These are phyloP conservation scores for Apamea sordens DNA, from an alignment of 2,888 invertebrate species.

Conservation along the genomic window DNA sequence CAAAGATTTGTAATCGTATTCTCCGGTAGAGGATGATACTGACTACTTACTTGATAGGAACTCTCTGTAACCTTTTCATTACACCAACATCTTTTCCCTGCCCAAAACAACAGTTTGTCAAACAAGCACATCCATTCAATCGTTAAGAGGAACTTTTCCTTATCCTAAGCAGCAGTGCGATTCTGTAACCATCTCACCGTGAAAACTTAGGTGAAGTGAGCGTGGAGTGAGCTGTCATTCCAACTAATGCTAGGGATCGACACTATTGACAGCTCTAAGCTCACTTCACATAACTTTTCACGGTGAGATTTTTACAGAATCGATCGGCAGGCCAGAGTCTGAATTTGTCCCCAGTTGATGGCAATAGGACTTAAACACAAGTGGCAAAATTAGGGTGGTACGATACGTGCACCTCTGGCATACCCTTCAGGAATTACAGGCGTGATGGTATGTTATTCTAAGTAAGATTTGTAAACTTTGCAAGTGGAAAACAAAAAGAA, in stretches of 20 bases:
- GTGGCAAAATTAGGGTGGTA: background rate
- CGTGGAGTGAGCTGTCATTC: too few relatives aligned
- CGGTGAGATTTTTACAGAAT: too few relatives aligned
- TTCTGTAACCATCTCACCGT: too few relatives aligned
- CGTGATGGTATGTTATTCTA: background rate
- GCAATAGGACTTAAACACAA: background rate
- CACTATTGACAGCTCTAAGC: too few relatives aligned
- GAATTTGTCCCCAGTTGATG: background rate
- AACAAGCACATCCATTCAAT: background rate
- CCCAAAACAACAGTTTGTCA: too few relatives aligned
- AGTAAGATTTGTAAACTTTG: background rate
- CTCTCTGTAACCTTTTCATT: background rate
- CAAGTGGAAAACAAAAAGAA: background rate
- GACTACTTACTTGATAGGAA: background rate
- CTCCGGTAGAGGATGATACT: background rate
- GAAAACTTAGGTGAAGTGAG: too few relatives aligned
- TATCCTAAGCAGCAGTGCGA: background rate
- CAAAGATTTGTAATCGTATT: background rate
- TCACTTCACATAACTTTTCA: too few relatives aligned
- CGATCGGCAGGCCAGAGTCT: background rate
- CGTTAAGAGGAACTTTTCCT: background rate
- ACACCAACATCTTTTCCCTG: background rate
- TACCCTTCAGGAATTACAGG: background rate
- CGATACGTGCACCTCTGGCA: background rate
- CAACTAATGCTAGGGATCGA: too few relatives aligned